Percentiles rank a stretch among this genome's conserved stretches.
These are phyloP conservation scores for Mycteria americana DNA, from an alignment of 2,797 vertebrate species.

Conservation along the genomic window DNA sequence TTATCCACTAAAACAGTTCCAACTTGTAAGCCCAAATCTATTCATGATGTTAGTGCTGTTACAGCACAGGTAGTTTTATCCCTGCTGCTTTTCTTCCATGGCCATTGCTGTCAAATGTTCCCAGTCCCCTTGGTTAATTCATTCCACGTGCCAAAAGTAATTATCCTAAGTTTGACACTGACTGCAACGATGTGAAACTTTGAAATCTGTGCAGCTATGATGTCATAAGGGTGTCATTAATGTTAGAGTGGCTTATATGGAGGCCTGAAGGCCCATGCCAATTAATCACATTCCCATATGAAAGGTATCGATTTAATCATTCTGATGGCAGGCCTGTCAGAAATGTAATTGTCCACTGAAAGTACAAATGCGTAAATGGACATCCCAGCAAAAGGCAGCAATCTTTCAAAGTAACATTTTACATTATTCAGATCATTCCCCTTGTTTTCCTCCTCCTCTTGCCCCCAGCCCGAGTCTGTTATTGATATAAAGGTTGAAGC, in stretches of 20 bases:
- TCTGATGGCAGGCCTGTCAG: constrained; percentile 26
- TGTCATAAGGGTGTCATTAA: constrained; percentile 57
- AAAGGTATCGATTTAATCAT: constrained; percentile 36
- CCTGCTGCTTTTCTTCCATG: neutral
- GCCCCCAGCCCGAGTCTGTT: constrained; percentile 72
- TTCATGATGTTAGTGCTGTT: neutral
- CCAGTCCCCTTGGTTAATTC: neutral
- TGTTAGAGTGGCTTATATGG: neutral
- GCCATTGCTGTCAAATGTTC: constrained; percentile 12
- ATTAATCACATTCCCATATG: constrained; percentile 19
- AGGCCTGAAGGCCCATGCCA: constrained; percentile 40
- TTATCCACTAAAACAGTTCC: neutral
- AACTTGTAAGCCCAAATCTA: neutral
- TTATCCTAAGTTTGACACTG: constrained; percentile 19
- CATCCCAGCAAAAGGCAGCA: constrained; percentile 23
- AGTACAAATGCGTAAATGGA: constrained; percentile 22
- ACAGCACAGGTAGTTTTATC: constrained; percentile 11
- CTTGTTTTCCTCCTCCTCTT: constrained; percentile 68
- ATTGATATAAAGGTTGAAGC: constrained; percentile 91
- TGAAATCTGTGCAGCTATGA: neutral
- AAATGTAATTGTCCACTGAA: constrained; percentile 37
- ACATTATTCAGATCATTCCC: constrained; percentile 62
- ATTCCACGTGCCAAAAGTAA: constrained; percentile 15
- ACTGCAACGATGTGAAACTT: neutral
- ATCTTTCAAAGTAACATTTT: constrained; percentile 19